Base-by-base conservation (phyloP, 2,888 invertebrate genomes). In the Drosophila testacea region DNA sequence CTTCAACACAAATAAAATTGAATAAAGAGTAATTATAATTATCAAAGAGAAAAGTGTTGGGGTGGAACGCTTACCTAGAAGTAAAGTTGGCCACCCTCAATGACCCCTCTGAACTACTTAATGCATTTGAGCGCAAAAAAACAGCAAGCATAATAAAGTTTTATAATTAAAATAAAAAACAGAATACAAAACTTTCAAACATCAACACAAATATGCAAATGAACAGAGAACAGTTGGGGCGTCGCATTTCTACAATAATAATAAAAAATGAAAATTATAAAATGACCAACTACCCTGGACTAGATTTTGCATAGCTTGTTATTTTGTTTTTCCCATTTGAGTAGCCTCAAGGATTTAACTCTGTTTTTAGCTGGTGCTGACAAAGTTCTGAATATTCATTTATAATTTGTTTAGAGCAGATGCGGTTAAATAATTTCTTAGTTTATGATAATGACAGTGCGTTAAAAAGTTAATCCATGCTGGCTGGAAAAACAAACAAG, bases 181-280 rank as follows among this genome's bases (percentile, higher is more conserved):
- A 9, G 28, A 38, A 55, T 39, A 22, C 10, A 32, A 30, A 30
- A 32, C 4, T 30, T 42, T 10, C n/a, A 48, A 52, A 46, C 11
- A 44, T 51, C 38, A 68, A 66, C 55, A 56, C n/a, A 75, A 55
- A 50, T 69, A 66, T 59, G 60, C 57, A 74, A 75, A 55, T 74
- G 36, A 42, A 36, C 22, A 56, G 42, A 52, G n/a, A 51, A 13
- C 50, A 34, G n/a, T 52, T 50, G 30, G 46, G 55, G 57, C 30
- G 46, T 22, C n/a, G 7, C 28, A 55, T 44, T 52, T 47, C 41
- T 52, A 30, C 7, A 32, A 27, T 6, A 46, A 36, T 27, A n/a
- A n/a, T 34, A 28, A 13, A 4, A 16, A 36, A 34, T 16, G 13
- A 6, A 34, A 22, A 34, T 3, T 34, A 27, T 5, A 38, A 54